Percentiles rank a stretch among this genome's conserved stretches.
phyloP scores from a whole-genome alignment of 2,797 vertebrate genomes.

The Rhodeus uyekii region DNA sequence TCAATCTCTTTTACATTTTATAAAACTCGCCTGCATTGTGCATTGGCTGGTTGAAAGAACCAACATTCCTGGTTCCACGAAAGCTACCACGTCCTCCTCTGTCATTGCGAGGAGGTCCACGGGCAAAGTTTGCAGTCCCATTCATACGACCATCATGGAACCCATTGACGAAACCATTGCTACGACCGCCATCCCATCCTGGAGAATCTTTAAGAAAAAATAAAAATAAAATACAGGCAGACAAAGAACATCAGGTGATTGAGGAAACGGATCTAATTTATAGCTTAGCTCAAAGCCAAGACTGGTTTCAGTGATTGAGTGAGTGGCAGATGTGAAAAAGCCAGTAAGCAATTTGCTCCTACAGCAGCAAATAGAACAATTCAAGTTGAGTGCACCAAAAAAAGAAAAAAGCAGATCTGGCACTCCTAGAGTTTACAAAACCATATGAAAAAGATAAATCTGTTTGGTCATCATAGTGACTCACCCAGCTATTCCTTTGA shows the following conservation, averaged over 20 bases:
- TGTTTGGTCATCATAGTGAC: not conserved
- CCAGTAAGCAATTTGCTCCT: slow-evolving; percentile 41
- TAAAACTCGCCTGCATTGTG: slow-evolving; percentile 70
- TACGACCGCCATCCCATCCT: slow-evolving; percentile 76
- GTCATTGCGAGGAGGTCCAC: slow-evolving; percentile 79
- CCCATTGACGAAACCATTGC: slow-evolving; percentile 85
- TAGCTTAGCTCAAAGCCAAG: slow-evolving; percentile 52
- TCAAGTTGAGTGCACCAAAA: slow-evolving; percentile 18
- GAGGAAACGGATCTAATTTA: not conserved
- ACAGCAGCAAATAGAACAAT: slow-evolving; percentile 30
- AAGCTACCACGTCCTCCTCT: slow-evolving; percentile 79
- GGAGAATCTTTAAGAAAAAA: slow-evolving; percentile 71
- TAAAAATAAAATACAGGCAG: not conserved
- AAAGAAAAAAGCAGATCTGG: not conserved
- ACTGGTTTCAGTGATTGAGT: slow-evolving; percentile 41
- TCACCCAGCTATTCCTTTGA: not conserved
- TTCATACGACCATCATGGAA: slow-evolving; percentile 82
- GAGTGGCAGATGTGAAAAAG: slow-evolving; percentile 48
- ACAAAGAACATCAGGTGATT: not conserved
- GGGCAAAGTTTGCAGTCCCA: slow-evolving; percentile 69
- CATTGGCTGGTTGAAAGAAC: slow-evolving; percentile 76
- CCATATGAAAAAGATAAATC: slow-evolving; percentile 25
- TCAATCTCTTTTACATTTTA: not conserved
- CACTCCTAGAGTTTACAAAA: slow-evolving; percentile 12
- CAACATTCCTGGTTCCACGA: slow-evolving; percentile 75